Percentiles rank a stretch among this genome's conserved stretches.
Evolutionary conservation across 2,113 vertebrate genomes (phyloP).

Genomic region (Cisticola juncidis): DNA sequence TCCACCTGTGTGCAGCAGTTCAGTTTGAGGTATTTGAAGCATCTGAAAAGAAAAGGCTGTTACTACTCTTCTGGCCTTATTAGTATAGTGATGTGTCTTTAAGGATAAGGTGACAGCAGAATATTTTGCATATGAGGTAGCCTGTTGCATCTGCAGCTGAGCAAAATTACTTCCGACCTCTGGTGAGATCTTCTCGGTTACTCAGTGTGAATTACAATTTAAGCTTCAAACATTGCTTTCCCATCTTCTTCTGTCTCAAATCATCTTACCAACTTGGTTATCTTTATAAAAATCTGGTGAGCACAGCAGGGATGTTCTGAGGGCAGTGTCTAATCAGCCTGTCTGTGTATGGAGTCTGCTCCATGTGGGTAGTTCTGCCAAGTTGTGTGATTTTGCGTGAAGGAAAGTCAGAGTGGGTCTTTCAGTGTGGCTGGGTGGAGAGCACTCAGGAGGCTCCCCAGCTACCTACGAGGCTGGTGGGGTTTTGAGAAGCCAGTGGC

Average conservation of each 20-base stretch:
- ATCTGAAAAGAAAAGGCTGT: background rate
- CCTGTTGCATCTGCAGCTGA: background rate
- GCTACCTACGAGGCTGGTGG: background rate
- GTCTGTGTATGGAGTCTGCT: background rate
- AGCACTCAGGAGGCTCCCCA: accelerated
- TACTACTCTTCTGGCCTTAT: background rate
- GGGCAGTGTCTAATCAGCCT: background rate
- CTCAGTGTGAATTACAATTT: background rate
- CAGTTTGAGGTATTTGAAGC: background rate
- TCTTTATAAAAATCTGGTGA: background rate
- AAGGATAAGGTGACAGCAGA: background rate
- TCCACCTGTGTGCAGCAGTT: background rate
- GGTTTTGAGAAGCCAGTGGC: background rate
- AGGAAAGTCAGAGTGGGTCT: background rate
- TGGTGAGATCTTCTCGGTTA: background rate
- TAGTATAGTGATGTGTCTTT: background rate
- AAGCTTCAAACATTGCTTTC: background rate
- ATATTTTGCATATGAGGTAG: background rate
- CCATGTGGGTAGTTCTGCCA: accelerated
- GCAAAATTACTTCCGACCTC: background rate
- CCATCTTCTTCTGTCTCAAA: background rate
- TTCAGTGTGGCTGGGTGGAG: background rate
- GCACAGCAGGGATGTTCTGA: background rate
- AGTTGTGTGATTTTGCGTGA: background rate
- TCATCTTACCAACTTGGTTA: background rate